These are phyloP conservation scores for Sinelater perroti DNA, from an alignment of 2,888 invertebrate species.

Conservation along the genomic window DNA sequence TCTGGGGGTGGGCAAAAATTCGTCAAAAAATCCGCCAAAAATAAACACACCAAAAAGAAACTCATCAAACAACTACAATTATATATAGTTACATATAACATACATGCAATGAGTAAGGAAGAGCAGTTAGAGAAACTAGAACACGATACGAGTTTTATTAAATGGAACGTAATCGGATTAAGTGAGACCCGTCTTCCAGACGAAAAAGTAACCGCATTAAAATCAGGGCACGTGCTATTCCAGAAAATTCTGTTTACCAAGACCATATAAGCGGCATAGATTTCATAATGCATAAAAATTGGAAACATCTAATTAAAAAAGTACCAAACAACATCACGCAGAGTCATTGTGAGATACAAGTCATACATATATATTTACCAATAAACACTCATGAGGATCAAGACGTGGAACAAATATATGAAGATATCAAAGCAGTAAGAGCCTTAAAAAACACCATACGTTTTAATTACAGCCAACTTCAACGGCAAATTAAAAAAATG, in stretches of 20 bases:
- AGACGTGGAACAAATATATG: too few relatives aligned
- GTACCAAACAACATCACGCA: too few relatives aligned
- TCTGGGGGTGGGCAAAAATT: too few relatives aligned
- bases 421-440: too few relatives aligned
- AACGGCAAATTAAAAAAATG: neutral
- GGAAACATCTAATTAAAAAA: neutral
- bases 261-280: neutral
- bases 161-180: neutral
- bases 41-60: too few relatives aligned
- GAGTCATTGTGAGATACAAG: too few relatives aligned
- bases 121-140: neutral
- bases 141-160: neutral
- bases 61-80: too few relatives aligned
- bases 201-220: slow-evolving; percentile 7
- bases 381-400: too few relatives aligned
- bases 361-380: too few relatives aligned
- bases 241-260: neutral
- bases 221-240: slow-evolving; percentile 5
- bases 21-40: too few relatives aligned
- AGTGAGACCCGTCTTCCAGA: neutral
- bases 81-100: neutral
- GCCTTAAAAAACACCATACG: too few relatives aligned
- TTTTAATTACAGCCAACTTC: neutral
- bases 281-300: neutral
- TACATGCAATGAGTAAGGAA: neutral